Evolutionary conservation across 1,140 invertebrate species (phyloP).

Genomic region (Conus ventricosus): DNA sequence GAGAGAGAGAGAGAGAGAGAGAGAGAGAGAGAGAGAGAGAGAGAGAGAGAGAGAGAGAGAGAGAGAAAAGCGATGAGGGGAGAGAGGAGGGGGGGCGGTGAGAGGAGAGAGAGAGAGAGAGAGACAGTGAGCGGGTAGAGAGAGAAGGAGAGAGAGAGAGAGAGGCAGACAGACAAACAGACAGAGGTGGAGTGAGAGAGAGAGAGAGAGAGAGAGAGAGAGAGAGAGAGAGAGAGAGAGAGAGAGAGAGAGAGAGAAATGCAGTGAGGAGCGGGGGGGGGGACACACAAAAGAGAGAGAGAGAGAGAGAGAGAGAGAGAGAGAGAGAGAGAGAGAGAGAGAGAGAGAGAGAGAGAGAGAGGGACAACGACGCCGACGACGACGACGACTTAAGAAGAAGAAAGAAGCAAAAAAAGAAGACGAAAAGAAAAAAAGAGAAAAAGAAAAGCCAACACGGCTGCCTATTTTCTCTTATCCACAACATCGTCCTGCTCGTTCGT

Average conservation of each 20-base stretch:
- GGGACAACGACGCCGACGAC: neutral
- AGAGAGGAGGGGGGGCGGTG: no score
- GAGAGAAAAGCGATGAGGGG: no score
- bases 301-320: no score
- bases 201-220: neutral
- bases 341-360: neutral
- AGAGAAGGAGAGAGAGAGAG: no score
- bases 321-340: neutral
- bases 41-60: no score
- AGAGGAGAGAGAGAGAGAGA: no score
- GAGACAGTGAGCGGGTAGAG: no score
- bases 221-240: neutral
- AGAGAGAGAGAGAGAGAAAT: no score
- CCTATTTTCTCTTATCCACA: constrained; percentile 6
- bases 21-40: no score
- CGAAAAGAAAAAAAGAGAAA: neutral
- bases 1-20: no score
- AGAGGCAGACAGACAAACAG: neutral
- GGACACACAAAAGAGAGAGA: no score
- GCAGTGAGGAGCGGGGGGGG: no score
- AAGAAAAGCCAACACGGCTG: neutral
- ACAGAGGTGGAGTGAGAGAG: neutral
- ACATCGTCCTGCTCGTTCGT: neutral
- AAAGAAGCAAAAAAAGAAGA: neutral
- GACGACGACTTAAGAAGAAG: neutral